Conservation (phyloP, 1,140 invertebrate genomes). For the Heliconius congener region DNA sequence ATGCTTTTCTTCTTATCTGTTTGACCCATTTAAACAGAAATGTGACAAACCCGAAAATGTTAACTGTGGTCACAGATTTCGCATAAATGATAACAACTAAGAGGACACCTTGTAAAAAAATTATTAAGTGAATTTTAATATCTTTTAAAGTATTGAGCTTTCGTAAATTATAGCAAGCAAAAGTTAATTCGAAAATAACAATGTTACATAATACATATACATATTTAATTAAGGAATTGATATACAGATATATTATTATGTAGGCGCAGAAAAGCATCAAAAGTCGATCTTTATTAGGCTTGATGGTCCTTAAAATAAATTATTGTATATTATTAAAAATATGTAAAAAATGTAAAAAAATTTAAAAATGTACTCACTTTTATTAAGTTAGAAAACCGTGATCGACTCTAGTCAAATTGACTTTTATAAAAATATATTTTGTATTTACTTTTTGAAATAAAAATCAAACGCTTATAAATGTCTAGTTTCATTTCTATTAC, state of each 20-base stretch:
- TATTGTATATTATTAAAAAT: background rate
- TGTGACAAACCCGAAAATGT: slow-evolving; percentile 69
- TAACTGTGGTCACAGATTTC: slow-evolving; percentile 35
- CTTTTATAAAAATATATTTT: slow-evolving; percentile 1
- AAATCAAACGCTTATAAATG: background rate
- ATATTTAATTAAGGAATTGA: background rate
- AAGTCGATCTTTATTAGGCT: background rate
- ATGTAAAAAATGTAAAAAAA: background rate
- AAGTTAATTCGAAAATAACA: background rate
- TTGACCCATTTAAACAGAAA: slow-evolving; percentile 80
- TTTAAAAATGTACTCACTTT: background rate
- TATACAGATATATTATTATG: background rate
- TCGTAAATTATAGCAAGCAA: background rate
- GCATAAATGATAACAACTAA: background rate
- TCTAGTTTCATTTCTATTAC: slow-evolving; percentile 13
- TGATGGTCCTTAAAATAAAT: background rate
- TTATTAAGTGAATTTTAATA: background rate
- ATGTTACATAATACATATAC: background rate
- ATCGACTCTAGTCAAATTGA: slow-evolving; percentile 11
- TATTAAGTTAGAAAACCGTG: background rate
- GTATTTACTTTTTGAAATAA: slow-evolving; percentile 1
- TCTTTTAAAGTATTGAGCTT: background rate
- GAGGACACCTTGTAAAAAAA: background rate
- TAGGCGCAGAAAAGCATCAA: background rate
- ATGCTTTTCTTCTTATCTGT: slow-evolving; percentile 66